Conservation (phyloP, 2,888 invertebrate species). For the Limnephilus auricula region DNA sequence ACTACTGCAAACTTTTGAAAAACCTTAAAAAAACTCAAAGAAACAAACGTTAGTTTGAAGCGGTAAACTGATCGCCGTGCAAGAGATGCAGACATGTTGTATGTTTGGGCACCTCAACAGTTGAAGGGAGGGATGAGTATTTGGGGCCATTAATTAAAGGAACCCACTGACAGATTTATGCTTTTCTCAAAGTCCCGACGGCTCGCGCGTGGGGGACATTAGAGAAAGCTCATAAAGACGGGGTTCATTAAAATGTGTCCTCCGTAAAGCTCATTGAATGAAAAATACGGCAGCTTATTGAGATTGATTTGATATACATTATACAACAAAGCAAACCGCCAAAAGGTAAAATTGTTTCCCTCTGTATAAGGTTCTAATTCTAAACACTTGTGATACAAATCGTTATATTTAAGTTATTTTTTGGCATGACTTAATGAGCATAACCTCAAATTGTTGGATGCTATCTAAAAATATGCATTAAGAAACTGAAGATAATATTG, state of each 20-base stretch:
- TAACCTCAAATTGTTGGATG: too few species aligned
- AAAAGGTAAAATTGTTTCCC: neutral
- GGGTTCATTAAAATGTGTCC: slow-evolving; percentile 31
- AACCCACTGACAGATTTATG: slow-evolving; percentile 59
- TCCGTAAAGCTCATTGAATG: neutral
- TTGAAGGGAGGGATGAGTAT: slow-evolving; percentile 49
- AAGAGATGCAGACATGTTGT: neutral
- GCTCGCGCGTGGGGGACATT: slow-evolving; percentile 45
- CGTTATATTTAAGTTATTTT: too few species aligned
- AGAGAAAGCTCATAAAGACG: slow-evolving; percentile 36
- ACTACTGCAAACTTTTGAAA: too few species aligned
- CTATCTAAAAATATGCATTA: too few species aligned
- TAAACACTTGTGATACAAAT: neutral
- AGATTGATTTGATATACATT: neutral
- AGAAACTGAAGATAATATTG: too few species aligned
- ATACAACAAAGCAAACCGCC: neutral
- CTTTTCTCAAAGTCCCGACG: slow-evolving; percentile 50
- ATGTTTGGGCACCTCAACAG: neutral
- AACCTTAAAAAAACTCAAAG: too few species aligned
- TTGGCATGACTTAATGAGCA: too few species aligned
- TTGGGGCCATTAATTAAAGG: slow-evolving; percentile 54
- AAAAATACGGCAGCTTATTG: neutral
- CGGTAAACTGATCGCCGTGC: slow-evolving; percentile 15
- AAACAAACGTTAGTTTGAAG: slow-evolving; percentile 14
- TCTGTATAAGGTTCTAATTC: neutral